phyloP scores from a whole-genome alignment of 2,797 vertebrate genomes.

The Helicolenus hilgendorfi region DNA sequence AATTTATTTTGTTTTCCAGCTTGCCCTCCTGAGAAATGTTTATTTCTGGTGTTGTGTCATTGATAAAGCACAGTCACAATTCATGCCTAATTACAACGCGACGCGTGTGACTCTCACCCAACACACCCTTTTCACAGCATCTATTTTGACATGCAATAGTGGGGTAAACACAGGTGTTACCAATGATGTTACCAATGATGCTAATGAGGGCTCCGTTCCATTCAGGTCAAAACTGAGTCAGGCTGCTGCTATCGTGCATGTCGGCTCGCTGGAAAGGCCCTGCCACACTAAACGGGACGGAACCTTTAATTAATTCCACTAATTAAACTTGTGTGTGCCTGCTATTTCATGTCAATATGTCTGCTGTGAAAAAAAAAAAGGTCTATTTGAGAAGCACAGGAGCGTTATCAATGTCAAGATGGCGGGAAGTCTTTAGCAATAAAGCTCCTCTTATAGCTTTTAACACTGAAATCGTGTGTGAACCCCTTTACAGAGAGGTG shows the following conservation, averaged over 20 bases:
- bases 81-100: slow-evolving; percentile 56
- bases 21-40: neutral
- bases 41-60: slow-evolving; percentile 39
- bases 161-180: neutral
- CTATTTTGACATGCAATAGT: neutral
- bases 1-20: slow-evolving; percentile 20
- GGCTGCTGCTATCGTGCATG: neutral
- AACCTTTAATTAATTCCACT: neutral
- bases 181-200: neutral
- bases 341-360: neutral
- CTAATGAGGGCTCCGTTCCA: neutral
- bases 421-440: slow-evolving; percentile 26
- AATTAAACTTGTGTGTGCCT: neutral
- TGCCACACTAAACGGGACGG: neutral
- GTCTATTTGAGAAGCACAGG: neutral
- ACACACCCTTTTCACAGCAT: neutral
- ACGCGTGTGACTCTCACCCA: slow-evolving; percentile 50
- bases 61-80: slow-evolving; percentile 48
- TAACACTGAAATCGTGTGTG: neutral
- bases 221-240: neutral
- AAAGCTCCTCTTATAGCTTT: slow-evolving; percentile 16
- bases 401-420: slow-evolving; percentile 30
- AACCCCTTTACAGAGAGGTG: slow-evolving; percentile 11
- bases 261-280: neutral
- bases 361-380: neutral